Evolutionary conservation across 2,113 vertebrate species (phyloP).

Genomic region (Indicator indicator): DNA sequence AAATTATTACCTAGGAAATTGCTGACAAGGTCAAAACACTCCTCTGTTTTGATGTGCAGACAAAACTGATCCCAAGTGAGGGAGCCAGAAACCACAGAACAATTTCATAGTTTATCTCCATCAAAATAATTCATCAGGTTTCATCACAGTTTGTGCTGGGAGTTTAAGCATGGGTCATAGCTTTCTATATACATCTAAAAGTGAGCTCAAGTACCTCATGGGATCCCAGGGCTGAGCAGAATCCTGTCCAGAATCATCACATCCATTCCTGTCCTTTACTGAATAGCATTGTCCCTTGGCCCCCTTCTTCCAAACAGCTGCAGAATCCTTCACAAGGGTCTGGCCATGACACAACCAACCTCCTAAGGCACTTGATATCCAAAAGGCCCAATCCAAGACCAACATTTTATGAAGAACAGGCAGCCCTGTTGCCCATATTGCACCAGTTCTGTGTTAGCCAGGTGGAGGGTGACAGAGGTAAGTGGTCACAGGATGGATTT

Average conservation of each 20-base stretch:
- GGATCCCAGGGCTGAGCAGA: neutral
- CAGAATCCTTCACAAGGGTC: neutral
- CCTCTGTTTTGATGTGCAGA: neutral
- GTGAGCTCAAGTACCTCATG: neutral
- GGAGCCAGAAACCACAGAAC: neutral
- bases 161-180: neutral
- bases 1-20: neutral
- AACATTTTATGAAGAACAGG: neutral
- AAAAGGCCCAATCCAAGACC: neutral
- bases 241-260: neutral
- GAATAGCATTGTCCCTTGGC: rapidly evolving
- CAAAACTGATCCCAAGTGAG: neutral
- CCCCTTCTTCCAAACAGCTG: neutral
- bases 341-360: neutral
- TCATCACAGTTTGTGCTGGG: neutral
- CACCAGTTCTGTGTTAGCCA: neutral
- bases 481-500: neutral
- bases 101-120: rapidly evolving
- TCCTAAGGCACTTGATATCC: neutral
- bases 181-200: rapidly evolving
- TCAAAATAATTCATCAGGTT: neutral
- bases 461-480: neutral
- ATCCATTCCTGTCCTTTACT: neutral
- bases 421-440: rapidly evolving
- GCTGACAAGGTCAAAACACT: neutral